Base-by-base conservation (phyloP, 2,797 vertebrate species). In the Crenuchus spilurus region DNA sequence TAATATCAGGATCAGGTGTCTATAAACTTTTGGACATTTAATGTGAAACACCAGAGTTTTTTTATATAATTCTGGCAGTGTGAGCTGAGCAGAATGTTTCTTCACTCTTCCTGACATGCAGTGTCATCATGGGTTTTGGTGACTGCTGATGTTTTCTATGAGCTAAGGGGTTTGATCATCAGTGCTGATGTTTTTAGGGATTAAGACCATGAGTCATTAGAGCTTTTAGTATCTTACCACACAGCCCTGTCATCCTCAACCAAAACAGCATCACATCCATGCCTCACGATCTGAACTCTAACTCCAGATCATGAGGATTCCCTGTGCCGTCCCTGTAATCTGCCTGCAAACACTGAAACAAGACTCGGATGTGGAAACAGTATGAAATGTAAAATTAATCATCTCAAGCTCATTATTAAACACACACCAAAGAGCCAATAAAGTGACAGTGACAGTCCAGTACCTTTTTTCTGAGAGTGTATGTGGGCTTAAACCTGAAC, bases 231-330 rank as follows among this genome's bases (percentile, higher is more conserved):
- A 24, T 68, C 64, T 75, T 42, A 31, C 55, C 73, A 69, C 65
- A 69, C 33, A 28, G 42, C 37, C 49, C 58, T 55, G 46, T 75
- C 66, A 63, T 35, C 66, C 42, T 62, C 22, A 6, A 33, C 48
- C n/a, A 41, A 41, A 55, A 14, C 35, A 41, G 16, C n/a, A n/a
- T 69, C 37, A 41, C 30, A 10, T 41, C 18, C 49, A 26, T 51
- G 39, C 30, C 74, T 64, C n/a, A 42, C 70, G 74, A 70, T 70
- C n/a, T 31, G 55, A 37, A 37, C 35, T 60, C 10, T n/a, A 39
- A 26, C 31, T 26, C 33, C 22, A 75, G 74, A 75, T 54, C 66
- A 70, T 26, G 57, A 48, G 73, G 66, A 75, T 70, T 75, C 44
- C 66, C 73, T 70, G 26, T 33, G 42, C 14, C 57, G 4, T 37